Evolutionary conservation across 2,797 vertebrate species (phyloP), one percentile per base, ranked within the genome.

Genomic region (Champsocephalus gunnari): DNA sequence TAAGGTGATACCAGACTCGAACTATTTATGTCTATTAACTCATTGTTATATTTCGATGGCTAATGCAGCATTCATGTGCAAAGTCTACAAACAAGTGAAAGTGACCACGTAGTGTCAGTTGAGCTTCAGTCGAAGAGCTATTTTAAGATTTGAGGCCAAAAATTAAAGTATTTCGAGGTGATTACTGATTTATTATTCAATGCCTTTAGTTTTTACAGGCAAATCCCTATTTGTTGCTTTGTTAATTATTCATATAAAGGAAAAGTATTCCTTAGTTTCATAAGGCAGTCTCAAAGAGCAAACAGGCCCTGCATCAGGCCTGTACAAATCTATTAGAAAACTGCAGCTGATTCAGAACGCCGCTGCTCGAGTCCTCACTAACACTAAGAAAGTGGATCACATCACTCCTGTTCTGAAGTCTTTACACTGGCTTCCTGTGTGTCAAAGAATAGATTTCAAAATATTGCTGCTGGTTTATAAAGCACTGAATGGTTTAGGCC

Each of bases 291-390:
- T 70, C 81, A 73, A 10, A 66, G 81, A 51, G 54, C 50, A 66
- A 87, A 88, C 91, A 71, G 19, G 66, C 59, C 71, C 79, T 59
- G 81, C 82, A 85, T 19, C 19, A 19, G 19, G 19, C 19, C 19
- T 19, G 19, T 19, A 19, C 1, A 1, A 19, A 19, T 19, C 19
- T 19, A 19, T 19, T 19, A 19, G 19, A 19, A 19, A 19, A 19
- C 19, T 19, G 19, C 1, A 19, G 19, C 19, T 19, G 19, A 19
- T 19, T 19, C 19, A 19, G 19, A 19, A 19, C 19, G 19, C 19
- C 19, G 19, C 19, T 19, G 19, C 19, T 19, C 19, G 19, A 19
- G 19, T 19, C 19, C 19, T 19, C 19, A 19, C 19, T 19, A 19
- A 19, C 19, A 19, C 19, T 19, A 19, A 19, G 19, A 19, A 19